Percentiles rank a stretch among this genome's conserved stretches.
These are phyloP conservation scores for Collichthys lucidus DNA, from an alignment of 2,113 vertebrate species.

Conservation along the genomic window DNA sequence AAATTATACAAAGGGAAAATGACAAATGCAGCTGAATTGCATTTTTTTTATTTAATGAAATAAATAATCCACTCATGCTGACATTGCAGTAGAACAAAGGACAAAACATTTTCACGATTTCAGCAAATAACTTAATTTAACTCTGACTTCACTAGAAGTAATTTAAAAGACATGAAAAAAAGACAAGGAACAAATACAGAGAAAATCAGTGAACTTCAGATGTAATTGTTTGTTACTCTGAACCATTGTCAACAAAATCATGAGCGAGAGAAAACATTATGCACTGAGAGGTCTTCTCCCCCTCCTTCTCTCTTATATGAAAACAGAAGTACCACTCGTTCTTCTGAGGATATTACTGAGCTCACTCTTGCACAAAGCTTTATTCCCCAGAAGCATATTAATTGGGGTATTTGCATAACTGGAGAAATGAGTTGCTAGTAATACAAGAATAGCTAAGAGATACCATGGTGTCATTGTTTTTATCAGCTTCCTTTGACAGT, in stretches of 20 bases:
- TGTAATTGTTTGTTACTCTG: conserved; percentile 15
- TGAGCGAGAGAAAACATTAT: conserved; percentile 13
- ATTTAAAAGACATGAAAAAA: conserved; percentile 8
- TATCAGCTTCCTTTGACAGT: conserved; percentile 47
- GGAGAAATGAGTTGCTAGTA: conserved; percentile 43
- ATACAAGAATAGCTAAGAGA: conserved; percentile 45
- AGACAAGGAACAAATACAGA: neutral
- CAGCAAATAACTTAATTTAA: conserved; percentile 5
- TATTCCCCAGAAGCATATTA: conserved; percentile 58
- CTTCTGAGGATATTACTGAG: conserved; percentile 32
- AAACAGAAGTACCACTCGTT: conserved; percentile 42
- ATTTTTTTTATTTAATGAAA: neutral
- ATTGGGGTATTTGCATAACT: conserved; percentile 69
- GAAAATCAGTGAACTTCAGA: neutral
- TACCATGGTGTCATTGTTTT: conserved; percentile 38
- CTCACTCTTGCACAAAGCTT: conserved; percentile 39
- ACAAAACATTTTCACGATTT: conserved; percentile 1
- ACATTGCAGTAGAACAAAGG: conserved; percentile 1
- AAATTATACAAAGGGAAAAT: neutral
- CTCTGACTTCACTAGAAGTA: neutral
- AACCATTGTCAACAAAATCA: conserved; percentile 35
- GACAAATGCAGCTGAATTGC: neutral
- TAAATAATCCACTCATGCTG: neutral
- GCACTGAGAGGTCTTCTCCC: neutral
- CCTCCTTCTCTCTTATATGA: neutral